These are phyloP conservation scores for Phaenicophaeus curvirostris DNA, from an alignment of 2,797 vertebrate genomes.

Conservation along the genomic window DNA sequence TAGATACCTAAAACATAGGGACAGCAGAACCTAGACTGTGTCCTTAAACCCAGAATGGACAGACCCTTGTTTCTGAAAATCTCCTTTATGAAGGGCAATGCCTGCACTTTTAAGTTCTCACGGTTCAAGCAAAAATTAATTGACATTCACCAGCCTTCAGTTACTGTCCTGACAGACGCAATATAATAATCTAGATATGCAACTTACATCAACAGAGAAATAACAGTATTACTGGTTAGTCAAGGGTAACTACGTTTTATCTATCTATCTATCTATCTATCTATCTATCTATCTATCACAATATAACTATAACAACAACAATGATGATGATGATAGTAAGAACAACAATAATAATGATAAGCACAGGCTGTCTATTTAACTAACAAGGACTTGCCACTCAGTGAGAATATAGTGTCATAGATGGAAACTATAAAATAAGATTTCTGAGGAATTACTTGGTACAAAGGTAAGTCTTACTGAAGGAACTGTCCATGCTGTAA, in stretches of 20 bases:
- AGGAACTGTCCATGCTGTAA: not conserved
- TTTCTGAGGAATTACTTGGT: not conserved
- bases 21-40: not conserved
- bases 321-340: not conserved
- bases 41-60: not conserved
- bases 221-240: not conserved
- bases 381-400: not conserved
- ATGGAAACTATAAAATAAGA: not conserved
- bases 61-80: not conserved
- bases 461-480: not conserved
- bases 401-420: not conserved
- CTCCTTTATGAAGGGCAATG: not conserved
- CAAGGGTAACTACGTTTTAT: too few relatives aligned
- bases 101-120: not conserved
- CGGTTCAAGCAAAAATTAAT: not conserved
- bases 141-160: not conserved
- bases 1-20: not conserved
- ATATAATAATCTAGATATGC: not conserved
- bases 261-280: too few relatives aligned
- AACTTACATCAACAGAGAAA: not conserved
- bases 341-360: not conserved
- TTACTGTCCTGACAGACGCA: not conserved
- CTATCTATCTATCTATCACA: too few relatives aligned
- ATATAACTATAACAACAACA: too few relatives aligned
- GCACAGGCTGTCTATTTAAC: not conserved